Conservation (phyloP, 2,888 invertebrate genomes). For the Morpho deidamia region DNA sequence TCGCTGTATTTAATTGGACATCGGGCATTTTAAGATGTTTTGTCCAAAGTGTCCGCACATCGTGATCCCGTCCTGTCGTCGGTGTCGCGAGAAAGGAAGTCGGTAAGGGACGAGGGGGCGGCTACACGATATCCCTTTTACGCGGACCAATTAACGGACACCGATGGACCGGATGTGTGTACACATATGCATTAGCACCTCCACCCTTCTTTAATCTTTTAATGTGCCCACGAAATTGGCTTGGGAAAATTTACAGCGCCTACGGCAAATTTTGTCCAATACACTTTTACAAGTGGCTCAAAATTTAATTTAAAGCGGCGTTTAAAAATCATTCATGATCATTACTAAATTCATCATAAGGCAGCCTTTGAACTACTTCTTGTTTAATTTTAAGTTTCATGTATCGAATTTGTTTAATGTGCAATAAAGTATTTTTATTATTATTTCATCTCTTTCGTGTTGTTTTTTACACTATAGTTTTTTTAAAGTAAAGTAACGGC, state of each 20-base stretch:
- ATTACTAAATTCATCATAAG: neutral
- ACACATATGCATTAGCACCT: constrained; percentile 73
- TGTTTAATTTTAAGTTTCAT: too few relatives aligned
- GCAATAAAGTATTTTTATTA: too few relatives aligned
- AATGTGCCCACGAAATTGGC: constrained; percentile 48
- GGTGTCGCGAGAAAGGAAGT: constrained; percentile 60
- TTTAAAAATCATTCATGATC: neutral
- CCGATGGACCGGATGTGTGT: constrained; percentile 69
- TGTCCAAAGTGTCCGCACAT: constrained; percentile 42
- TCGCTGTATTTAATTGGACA: constrained; percentile 45
- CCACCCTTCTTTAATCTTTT: constrained; percentile 68
- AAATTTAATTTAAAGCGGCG: constrained; percentile 13
- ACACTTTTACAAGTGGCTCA: constrained; percentile 1
- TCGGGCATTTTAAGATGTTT: constrained; percentile 43
- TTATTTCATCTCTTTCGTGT: constrained; percentile 7
- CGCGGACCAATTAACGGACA: constrained; percentile 75
- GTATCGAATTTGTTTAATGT: too few relatives aligned
- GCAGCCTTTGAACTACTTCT: too few relatives aligned
- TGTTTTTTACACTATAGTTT: constrained; percentile 6
- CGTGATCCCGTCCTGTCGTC: constrained; percentile 46
- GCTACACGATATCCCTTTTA: constrained; percentile 77
- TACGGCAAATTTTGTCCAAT: constrained; percentile 39
- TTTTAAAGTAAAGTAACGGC: too few relatives aligned
- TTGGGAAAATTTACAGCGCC: constrained; percentile 41
- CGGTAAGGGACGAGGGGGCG: constrained; percentile 42